phyloP scores from a whole-genome alignment of 2,797 vertebrate genomes.

The Phoeniculus purpureus region DNA sequence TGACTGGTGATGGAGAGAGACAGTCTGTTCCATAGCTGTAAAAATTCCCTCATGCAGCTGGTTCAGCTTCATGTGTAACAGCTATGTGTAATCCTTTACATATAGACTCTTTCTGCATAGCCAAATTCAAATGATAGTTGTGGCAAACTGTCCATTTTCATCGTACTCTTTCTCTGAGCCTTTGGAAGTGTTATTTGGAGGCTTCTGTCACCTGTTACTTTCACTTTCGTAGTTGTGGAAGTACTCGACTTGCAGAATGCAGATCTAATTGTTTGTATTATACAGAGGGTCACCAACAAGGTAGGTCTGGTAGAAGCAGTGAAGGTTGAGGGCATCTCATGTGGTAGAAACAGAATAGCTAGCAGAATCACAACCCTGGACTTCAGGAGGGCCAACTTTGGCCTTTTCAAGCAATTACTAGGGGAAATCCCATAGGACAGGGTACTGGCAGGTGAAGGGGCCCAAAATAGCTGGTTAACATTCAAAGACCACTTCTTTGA shows the following conservation, averaged over 20 bases:
- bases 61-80: background rate
- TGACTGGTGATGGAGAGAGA: background rate
- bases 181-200: background rate
- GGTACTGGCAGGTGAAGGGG: no score
- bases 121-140: background rate
- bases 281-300: no score
- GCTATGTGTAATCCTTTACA: background rate
- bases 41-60: background rate
- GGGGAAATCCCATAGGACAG: no score
- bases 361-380: no score
- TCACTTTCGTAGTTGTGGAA: background rate
- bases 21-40: background rate
- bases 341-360: no score
- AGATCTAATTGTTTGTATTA: background rate
- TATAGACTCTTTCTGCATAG: background rate
- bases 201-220: constrained; percentile 33
- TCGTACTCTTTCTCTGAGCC: background rate
- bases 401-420: no score
- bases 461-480: no score
- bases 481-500: no score
- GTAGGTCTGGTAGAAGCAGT: no score
- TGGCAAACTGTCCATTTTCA: background rate
- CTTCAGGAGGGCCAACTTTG: no score
- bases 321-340: no score
- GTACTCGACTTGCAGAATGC: background rate